Base-by-base conservation (phyloP, 1,140 invertebrate species). In the Cyclina sinensis region DNA sequence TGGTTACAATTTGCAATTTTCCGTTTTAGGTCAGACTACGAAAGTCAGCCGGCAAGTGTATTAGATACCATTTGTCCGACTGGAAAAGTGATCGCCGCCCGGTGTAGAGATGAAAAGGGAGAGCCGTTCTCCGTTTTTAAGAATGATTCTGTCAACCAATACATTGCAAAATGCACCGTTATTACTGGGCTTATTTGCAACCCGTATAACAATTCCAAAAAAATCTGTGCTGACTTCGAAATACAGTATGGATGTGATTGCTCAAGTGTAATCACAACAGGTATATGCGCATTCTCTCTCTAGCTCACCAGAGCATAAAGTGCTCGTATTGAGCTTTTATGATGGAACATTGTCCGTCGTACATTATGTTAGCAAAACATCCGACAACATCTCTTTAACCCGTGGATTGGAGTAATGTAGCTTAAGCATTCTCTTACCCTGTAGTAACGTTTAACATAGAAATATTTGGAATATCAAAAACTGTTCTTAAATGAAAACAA, bases 221-320 rank as follows among this genome's bases (percentile, higher is more conserved):
- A 3, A 0, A 27, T 37, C 30, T 81, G 79, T 65, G 9, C 54
- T 14, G 57, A 81, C 27, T 81, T 81, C n/a, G 35, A 11, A 4
- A 81, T 81, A 51, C 79, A 81, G 32, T 81, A 62, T 32, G 79
- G 79, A 16, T 81, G 79, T 24, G 9, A 0, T 32, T 81, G 79
- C 24, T 35, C 35, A 18, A 62, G 32, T 12, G 21, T 18, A 30
- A 51, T 18, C 14, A 43, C 21, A 39, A 32, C n/a, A 35, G 27
- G 62, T 65, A 65, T 43, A 14, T n/a, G n/a, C n/a, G n/a, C n/a
- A n/a, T n/a, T n/a, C n/a, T n/a, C n/a, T n/a, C n/a, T n/a, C n/a
- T n/a, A n/a, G n/a, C n/a, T n/a, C n/a, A n/a, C n/a, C n/a, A n/a
- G n/a, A n/a, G n/a, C n/a, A n/a, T n/a, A n/a, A n/a, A n/a, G n/a